These are phyloP conservation scores for Hucho hucho DNA, from an alignment of 2,113 vertebrate species.

Conservation along the genomic window DNA sequence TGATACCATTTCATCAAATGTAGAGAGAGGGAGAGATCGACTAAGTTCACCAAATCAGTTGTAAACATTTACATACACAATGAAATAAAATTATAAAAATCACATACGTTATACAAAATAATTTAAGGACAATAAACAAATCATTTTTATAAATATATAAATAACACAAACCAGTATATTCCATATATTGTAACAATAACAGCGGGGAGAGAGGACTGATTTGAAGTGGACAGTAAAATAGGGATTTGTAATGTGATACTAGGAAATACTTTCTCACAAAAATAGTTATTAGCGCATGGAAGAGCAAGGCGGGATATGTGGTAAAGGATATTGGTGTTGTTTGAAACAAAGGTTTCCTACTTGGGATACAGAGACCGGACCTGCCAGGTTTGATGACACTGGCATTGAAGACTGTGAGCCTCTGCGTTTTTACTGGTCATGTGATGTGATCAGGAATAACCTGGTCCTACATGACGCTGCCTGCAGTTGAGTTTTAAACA, in stretches of 20 bases:
- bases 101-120: constrained; percentile 46
- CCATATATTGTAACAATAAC: constrained; percentile 39
- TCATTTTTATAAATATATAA: constrained; percentile 39
- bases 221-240: constrained; percentile 33
- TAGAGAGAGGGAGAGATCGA: constrained; percentile 1
- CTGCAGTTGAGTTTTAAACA: too few relatives aligned
- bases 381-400: neutral
- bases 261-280: constrained; percentile 63
- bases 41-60: constrained; percentile 52
- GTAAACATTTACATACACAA: constrained; percentile 66
- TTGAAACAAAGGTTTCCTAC: neutral
- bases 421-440: too few relatives aligned
- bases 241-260: constrained; percentile 34
- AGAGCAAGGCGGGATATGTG: constrained; percentile 11
- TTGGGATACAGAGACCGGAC: neutral
- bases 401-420: too few relatives aligned
- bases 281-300: constrained; percentile 42
- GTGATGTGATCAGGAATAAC: too few relatives aligned
- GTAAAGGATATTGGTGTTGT: neutral
- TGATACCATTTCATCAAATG: constrained; percentile 52
- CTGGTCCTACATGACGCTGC: too few relatives aligned
- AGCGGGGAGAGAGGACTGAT: constrained; percentile 47
- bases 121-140: constrained; percentile 12
- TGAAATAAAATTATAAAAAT: constrained; percentile 40
- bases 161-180: constrained; percentile 61